Base-by-base conservation (phyloP, 2,113 vertebrate species). In the Labeo catla region DNA sequence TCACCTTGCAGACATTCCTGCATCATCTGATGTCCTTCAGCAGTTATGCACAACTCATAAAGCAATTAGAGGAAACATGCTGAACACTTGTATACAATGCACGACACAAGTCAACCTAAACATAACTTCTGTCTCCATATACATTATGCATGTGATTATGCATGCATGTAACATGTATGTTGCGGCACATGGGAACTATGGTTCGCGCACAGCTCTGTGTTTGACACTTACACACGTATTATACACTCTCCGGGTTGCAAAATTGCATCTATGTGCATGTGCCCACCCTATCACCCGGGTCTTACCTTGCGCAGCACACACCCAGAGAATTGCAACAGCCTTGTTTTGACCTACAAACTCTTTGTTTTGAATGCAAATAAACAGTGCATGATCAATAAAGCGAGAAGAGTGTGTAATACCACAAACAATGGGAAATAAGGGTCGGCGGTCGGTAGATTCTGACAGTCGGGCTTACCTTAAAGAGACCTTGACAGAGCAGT, bases 401-500 rank as follows among this genome's bases (percentile, higher is more conserved):
- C 13, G 39, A 47, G 10, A 28, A 9, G 47, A 34, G 28, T 10
- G 50, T 9, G 15, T 47, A 21, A 9, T 23, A 63, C 8, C 28
- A 28, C 39, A 73, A 43, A 65, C 81, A 70, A 54, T 70, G 7
- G 8, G 11, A 45, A 59, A 47, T 19, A 11, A 16, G 16, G 63
- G 45, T 8, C 11, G 9, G 87, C 87, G 78, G 80, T 89, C 87
- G 86, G 87, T 89, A 87, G 49, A 88, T 85, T 86, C 86, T 39
- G 70, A 28, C 65, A 54, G 65, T 23, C 57, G 1, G 89, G 65
- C 93, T 95, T 93, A 96, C 95, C 95, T 95, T 87, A 96, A 66
- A 13, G 92, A 94, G 85, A 96, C 95, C 94, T 95, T 95, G 89
- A 96, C 95, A 73, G 86, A 94, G 92, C 95, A 95, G 91, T 96